phyloP scores from a whole-genome alignment of 1,140 invertebrate species.

The Ceratosolen solmsi region DNA sequence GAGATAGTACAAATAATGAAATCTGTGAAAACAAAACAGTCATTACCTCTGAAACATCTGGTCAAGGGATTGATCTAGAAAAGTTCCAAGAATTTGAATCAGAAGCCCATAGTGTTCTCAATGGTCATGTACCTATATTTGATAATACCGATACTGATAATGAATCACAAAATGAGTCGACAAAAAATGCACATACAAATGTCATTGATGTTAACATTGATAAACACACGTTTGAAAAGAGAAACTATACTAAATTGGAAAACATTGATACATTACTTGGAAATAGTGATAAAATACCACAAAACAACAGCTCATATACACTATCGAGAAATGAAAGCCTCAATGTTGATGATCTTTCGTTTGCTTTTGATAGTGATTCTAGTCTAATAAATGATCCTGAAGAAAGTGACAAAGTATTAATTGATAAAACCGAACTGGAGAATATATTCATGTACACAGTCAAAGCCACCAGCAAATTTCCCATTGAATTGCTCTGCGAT shows the following conservation, averaged over 20 bases:
- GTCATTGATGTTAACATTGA: background rate
- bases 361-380: conserved; percentile 66
- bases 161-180: conserved; percentile 35
- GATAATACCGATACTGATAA: conserved; percentile 59
- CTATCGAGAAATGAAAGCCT: conserved; percentile 57
- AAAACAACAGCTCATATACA: conserved; percentile 57
- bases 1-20: conserved; percentile 56
- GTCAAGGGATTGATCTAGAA: conserved; percentile 63
- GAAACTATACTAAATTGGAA: conserved; percentile 45
- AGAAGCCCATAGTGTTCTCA: conserved; percentile 64
- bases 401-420: conserved; percentile 73
- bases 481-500: conserved; percentile 77
- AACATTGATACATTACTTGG: conserved; percentile 47
- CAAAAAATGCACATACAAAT: conserved; percentile 17
- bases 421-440: conserved; percentile 77
- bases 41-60: conserved; percentile 52
- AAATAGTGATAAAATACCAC: conserved; percentile 54
- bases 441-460: conserved; percentile 75
- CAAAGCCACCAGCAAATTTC: conserved; percentile 73
- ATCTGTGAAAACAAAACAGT: background rate
- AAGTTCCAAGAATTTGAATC: conserved; percentile 71
- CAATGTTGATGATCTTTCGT: conserved; percentile 63
- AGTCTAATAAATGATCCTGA: conserved; percentile 59
- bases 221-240: conserved; percentile 8
- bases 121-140: conserved; percentile 62